Percentiles rank a stretch among this genome's conserved stretches.
These are phyloP conservation scores for Acronicta leporina DNA, from an alignment of 2,888 invertebrate species.

Conservation along the genomic window DNA sequence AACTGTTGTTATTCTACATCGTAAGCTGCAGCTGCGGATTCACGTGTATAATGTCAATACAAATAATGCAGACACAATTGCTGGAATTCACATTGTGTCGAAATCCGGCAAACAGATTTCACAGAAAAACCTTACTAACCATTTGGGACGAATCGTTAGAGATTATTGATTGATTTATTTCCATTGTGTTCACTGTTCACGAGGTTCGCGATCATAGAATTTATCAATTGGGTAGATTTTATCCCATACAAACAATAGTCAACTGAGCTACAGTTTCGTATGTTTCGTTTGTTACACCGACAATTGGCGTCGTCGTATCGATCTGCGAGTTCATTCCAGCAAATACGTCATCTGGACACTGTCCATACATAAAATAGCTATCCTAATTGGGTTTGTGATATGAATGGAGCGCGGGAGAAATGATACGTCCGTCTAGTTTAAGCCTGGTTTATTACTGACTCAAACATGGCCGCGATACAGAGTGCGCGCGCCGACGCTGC, in stretches of 20 bases:
- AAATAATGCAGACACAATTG: conserved; percentile 63
- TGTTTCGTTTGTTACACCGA: conserved; percentile 67
- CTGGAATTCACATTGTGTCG: conserved; percentile 64
- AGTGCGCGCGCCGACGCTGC: too few species aligned
- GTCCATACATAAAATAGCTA: conserved; percentile 63
- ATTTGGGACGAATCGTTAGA: conserved; percentile 30
- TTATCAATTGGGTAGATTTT: conserved; percentile 16
- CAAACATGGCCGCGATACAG: too few species aligned
- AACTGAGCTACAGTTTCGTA: conserved; percentile 68
- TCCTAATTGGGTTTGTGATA: too few species aligned
- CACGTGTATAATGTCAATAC: conserved; percentile 61
- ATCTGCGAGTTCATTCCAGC: conserved; percentile 71
- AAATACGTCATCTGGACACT: conserved; percentile 68
- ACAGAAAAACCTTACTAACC: conserved; percentile 50
- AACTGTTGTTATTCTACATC: conserved; percentile 47
- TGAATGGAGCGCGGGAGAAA: too few species aligned
- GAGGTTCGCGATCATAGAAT: conserved; percentile 25
- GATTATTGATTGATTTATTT: conserved; percentile 29
- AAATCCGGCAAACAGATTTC: conserved; percentile 63
- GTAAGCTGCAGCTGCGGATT: conserved; percentile 74
- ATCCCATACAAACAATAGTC: conserved; percentile 42
- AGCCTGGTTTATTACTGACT: too few species aligned
- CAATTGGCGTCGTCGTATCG: conserved; percentile 82
- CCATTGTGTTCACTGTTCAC: conserved; percentile 25
- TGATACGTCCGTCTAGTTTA: too few species aligned